Evolutionary conservation across 1,140 invertebrate species (phyloP).

Genomic region (Potamilus streckersoni): DNA sequence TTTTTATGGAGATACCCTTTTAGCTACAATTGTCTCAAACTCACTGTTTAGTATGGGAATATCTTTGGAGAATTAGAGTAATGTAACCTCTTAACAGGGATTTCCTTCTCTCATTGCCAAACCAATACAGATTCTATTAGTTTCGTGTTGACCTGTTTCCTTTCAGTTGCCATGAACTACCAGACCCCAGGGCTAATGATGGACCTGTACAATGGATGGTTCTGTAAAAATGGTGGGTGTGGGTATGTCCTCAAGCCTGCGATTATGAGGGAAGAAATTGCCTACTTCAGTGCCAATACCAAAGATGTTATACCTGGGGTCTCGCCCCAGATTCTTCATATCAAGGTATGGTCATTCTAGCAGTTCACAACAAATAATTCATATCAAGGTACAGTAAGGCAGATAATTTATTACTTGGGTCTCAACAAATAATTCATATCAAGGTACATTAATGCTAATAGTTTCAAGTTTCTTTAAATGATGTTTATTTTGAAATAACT

Average conservation of each 20-base stretch:
- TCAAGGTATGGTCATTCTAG: constrained; percentile 67
- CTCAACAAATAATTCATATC: constrained; percentile 70
- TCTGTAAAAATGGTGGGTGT: constrained; percentile 76
- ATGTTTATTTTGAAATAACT: too few relatives aligned
- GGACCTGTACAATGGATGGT: constrained; percentile 74
- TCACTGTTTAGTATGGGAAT: too few relatives aligned
- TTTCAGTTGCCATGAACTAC: constrained; percentile 36
- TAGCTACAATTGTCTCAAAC: too few relatives aligned
- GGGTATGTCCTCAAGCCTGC: constrained; percentile 78
- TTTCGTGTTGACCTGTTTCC: background rate
- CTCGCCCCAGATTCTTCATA: constrained; percentile 72
- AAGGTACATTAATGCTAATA: constrained; percentile 64
- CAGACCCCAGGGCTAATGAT: constrained; percentile 71
- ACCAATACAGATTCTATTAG: background rate
- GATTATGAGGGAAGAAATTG: constrained; percentile 64
- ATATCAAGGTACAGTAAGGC: too few relatives aligned
- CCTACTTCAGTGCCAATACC: constrained; percentile 70
- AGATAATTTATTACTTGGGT: too few relatives aligned
- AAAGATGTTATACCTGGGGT: constrained; percentile 71
- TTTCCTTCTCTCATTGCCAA: background rate
- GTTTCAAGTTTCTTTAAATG: too few relatives aligned
- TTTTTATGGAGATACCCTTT: too few relatives aligned
- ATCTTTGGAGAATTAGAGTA: background rate
- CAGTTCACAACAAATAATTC: background rate
- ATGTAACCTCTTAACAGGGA: background rate